Conservation (phyloP, 2,113 vertebrate species). For the Serilophus lunatus region DNA sequence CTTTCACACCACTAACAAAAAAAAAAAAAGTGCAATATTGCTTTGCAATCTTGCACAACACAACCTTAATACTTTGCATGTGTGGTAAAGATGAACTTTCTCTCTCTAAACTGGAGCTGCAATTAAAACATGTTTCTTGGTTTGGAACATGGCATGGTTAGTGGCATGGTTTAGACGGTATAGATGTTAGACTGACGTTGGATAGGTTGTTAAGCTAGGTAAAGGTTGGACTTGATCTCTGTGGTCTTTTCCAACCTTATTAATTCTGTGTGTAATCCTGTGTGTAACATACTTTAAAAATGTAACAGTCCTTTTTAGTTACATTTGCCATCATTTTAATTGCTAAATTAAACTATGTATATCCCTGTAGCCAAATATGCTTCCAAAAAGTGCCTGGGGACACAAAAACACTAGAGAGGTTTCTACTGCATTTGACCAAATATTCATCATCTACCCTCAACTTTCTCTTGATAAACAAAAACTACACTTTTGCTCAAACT, state of each 20-base stretch:
- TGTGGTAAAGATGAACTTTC: neutral
- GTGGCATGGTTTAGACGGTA: no score
- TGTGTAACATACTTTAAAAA: neutral
- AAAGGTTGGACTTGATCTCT: no score
- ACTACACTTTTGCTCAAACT: neutral
- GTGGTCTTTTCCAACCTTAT: no score
- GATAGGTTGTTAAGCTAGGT: no score
- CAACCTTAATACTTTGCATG: neutral
- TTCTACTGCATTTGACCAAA: neutral
- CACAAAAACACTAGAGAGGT: neutral
- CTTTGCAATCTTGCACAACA: neutral
- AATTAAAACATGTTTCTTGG: neutral
- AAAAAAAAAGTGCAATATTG: neutral
- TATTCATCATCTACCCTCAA: neutral
- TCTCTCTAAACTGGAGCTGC: neutral
- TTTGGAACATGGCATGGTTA: no score
- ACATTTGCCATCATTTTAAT: neutral
- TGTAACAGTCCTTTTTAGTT: neutral
- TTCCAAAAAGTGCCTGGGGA: neutral
- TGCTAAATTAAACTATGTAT: neutral
- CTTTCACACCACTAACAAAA: neutral
- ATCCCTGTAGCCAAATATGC: neutral
- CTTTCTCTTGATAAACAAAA: neutral
- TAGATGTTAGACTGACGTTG: no score
- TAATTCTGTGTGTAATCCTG: no score